phyloP scores from a whole-genome alignment of 2,888 invertebrate species.

The Calameuta idolon region DNA sequence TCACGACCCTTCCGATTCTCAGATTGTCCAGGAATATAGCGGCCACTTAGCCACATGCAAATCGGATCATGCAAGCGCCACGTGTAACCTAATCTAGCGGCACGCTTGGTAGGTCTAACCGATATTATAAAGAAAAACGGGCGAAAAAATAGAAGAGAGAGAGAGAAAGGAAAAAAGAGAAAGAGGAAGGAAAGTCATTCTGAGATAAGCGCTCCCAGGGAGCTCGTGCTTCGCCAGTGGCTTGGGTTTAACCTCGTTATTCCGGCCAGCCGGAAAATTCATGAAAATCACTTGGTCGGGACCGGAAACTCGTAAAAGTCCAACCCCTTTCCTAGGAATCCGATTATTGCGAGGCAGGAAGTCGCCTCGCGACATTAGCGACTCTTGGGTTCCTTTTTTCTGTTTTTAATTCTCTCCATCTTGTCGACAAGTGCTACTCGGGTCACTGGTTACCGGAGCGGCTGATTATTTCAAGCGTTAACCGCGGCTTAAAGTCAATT shows the following conservation, averaged over 20 bases:
- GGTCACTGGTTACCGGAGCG: neutral
- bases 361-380: neutral
- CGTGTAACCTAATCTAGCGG: constrained; percentile 8
- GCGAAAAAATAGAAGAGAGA: neutral
- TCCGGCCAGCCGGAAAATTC: neutral
- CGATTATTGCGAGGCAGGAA: neutral
- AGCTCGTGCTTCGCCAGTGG: neutral
- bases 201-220: neutral
- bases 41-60: constrained; percentile 5
- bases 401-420: neutral
- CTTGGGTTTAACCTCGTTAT: neutral
- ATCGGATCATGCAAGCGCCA: constrained; percentile 2
- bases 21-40: constrained; percentile 6
- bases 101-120: neutral
- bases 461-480: neutral
- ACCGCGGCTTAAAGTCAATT: neutral
- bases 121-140: constrained; percentile 1
- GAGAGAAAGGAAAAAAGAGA: neutral
- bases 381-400: neutral
- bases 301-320: neutral
- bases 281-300: neutral
- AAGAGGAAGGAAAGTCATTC: neutral
- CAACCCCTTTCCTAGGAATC: neutral
- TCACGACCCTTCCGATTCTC: constrained; percentile 10
- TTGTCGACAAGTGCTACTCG: neutral